phyloP scores from a whole-genome alignment of 2,113 vertebrate species.

The Thunnus maccoyii region DNA sequence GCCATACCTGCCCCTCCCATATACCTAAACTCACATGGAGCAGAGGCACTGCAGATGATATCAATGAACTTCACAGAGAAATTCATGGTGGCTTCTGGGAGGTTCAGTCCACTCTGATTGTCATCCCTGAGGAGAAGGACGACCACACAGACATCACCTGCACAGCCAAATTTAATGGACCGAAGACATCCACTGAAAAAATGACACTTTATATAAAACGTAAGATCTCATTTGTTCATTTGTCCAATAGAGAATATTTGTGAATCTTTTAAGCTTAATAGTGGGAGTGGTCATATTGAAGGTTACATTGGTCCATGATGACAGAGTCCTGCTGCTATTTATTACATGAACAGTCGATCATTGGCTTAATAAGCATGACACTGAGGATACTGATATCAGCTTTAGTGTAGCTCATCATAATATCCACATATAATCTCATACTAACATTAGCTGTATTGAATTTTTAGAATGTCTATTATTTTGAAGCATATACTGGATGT shows the following conservation, averaged over 20 bases:
- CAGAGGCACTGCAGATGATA: rapidly evolving
- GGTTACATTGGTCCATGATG: no score
- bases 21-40: slow-evolving; percentile 72
- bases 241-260: no score
- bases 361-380: no score
- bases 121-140: slow-evolving; percentile 54
- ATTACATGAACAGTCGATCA: no score
- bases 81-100: slow-evolving; percentile 64
- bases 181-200: rapidly evolving
- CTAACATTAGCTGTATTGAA: no score
- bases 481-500: not conserved
- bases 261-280: no score
- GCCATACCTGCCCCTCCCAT: slow-evolving; percentile 69
- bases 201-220: slow-evolving; percentile 69
- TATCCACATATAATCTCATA: no score
- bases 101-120: slow-evolving; percentile 58
- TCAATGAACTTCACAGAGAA: slow-evolving; percentile 22
- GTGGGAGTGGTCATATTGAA: no score
- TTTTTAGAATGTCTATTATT: not conserved
- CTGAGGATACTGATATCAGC: no score
- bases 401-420: no score
- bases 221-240: slow-evolving; percentile 40
- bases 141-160: slow-evolving; percentile 64
- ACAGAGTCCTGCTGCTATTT: no score
- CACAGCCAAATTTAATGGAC: slow-evolving; percentile 45